Percentiles rank a stretch among this genome's conserved stretches.
phyloP scores from a whole-genome alignment of 2,888 invertebrate species.

The Philaethria dido region DNA sequence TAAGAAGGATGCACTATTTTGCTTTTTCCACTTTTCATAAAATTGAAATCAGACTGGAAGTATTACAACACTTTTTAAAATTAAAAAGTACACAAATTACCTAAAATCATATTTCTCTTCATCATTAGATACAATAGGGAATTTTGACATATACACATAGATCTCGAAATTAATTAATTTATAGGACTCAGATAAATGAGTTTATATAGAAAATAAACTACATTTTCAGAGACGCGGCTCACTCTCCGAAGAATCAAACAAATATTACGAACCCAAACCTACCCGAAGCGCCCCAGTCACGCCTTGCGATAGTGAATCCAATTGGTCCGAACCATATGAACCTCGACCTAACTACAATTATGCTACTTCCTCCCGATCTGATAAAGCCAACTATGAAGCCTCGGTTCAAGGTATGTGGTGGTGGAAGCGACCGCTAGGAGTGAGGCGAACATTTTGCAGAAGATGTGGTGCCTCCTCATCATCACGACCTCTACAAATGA shows the following conservation, averaged over 20 bases:
- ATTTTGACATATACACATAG: too few relatives aligned
- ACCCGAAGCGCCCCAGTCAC: constrained; percentile 74
- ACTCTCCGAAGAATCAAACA: constrained; percentile 62
- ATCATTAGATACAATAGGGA: too few relatives aligned
- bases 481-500: constrained; percentile 66
- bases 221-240: constrained; percentile 74
- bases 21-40: too few relatives aligned
- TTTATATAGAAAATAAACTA: not conserved
- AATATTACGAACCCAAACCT: constrained; percentile 65
- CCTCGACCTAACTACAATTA: constrained; percentile 29
- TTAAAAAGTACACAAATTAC: too few relatives aligned
- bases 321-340: constrained; percentile 59
- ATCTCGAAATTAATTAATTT: too few relatives aligned
- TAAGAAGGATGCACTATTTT: constrained; percentile 40
- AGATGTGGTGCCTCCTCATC: constrained; percentile 69
- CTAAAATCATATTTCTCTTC: too few relatives aligned
- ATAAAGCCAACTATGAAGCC: constrained; percentile 58
- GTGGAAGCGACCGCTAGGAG: constrained; percentile 64
- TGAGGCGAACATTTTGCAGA: constrained; percentile 62
- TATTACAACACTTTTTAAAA: too few relatives aligned
- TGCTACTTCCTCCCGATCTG: constrained; percentile 48
- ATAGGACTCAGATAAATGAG: too few relatives aligned
- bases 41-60: too few relatives aligned
- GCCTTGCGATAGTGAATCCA: constrained; percentile 75
- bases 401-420: constrained; percentile 62